Evolutionary conservation across 1,140 invertebrate species (phyloP).

Genomic region (Zophobas morio): DNA sequence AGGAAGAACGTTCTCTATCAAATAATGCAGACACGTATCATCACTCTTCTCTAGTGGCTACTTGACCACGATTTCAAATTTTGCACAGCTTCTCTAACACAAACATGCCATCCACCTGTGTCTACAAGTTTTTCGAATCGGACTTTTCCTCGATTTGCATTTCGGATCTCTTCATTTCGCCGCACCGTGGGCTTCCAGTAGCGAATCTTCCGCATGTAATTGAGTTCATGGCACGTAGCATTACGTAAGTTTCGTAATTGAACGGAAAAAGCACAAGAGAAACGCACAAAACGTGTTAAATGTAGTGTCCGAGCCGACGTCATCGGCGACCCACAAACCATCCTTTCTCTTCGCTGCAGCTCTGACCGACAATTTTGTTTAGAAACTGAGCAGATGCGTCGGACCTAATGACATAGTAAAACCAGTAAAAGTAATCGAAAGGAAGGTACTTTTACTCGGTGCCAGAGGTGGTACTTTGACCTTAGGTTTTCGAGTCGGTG

Average conservation of each 20-base stretch:
- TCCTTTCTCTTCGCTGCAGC: constrained; percentile 55
- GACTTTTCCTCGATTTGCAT: no score
- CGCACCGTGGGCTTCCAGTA: no score
- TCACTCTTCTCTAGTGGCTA: no score
- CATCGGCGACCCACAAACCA: constrained; percentile 51
- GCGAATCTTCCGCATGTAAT: no score
- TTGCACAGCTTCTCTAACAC: no score
- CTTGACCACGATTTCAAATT: no score
- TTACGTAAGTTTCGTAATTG: constrained; percentile 19
- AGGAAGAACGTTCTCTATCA: no score
- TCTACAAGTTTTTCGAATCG: no score
- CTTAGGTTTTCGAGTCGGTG: background rate
- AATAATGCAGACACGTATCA: no score
- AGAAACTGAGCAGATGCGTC: constrained; percentile 37
- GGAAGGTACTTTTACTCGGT: background rate
- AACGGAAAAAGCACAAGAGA: constrained; percentile 24
- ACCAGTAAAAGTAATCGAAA: constrained; percentile 44
- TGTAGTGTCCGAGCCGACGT: constrained; percentile 49
- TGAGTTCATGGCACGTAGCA: background rate
- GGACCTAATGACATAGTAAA: constrained; percentile 42
- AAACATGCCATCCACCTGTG: no score
- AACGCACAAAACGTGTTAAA: constrained; percentile 32
- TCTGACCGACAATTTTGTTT: constrained; percentile 50
- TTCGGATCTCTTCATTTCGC: no score
- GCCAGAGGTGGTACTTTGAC: background rate